Evolutionary conservation across 2,888 invertebrate genomes (phyloP), one percentile per base, ranked within the genome.

Genomic region (Physocephala rufipes): DNA sequence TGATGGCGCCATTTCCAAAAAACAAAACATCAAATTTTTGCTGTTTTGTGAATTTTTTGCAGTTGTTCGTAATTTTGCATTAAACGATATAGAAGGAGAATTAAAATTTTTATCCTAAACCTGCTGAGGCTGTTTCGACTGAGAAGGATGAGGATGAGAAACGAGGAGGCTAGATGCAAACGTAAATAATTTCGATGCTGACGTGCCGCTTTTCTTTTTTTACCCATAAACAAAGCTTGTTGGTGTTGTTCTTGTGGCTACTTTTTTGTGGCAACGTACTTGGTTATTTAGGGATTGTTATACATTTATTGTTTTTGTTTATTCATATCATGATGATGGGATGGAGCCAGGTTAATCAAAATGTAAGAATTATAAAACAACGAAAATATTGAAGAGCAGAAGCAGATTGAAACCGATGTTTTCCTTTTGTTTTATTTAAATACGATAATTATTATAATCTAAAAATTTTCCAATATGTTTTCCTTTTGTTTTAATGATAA

Each of bases 181-280:
- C 84, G 83, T 81, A 84, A 85, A 84, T 85, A 84, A 84, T 85
- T 84, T 84, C 82, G 84, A 82, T 85, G 84, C 80, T 82, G 85
- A 81, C 85, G 84, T 78, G 84, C 75, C 78, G 82, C 81, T 81
- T 82, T 85, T 81, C 84, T 82, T 84, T 84, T 85, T 81, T 82
- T 85, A 85, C 85, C 84, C 84, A 84, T 84, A 84, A 85, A 84
- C 85, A 82, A 81, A 76, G 77, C 78, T 74, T 24, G 49, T 58
- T 59, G 21, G 19, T 65, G 28, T 69, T 66, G 21, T 63, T 67
- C 53, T 58, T 71, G 53, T 24, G 19, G 53, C 13, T 55, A 24
- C 19, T 55, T n/a, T 21, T 49, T n/a, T n/a, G n/a, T n/a, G n/a
- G n/a, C n/a, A n/a, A n/a, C n/a, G 49, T 49, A 24, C 21, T 21